A percentile compares a stretch with the other conserved stretches of the same genome.
Conservation (phyloP, 2,797 vertebrate genomes). For the Sciurus carolinensis region DNA sequence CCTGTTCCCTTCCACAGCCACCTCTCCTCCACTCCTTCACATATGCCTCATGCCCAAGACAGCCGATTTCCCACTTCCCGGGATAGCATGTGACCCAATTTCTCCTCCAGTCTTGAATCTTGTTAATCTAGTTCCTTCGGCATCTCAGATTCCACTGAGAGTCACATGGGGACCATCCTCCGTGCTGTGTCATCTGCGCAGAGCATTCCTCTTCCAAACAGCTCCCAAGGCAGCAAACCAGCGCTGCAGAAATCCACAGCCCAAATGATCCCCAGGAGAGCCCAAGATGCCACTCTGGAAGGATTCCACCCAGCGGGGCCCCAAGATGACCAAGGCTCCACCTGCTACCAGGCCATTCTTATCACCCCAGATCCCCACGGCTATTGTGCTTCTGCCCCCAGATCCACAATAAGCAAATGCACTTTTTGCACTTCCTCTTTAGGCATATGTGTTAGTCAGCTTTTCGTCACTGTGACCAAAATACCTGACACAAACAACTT, state of each 20-base stretch:
- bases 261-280: neutral
- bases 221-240: slow-evolving; percentile 51
- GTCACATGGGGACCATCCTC: slow-evolving; percentile 53
- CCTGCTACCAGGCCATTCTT: neutral
- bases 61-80: slow-evolving; percentile 24
- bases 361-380: neutral
- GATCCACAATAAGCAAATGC: neutral
- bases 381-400: neutral
- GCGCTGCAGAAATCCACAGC: neutral
- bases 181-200: neutral
- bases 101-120: slow-evolving; percentile 70
- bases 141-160: slow-evolving; percentile 8
- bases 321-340: neutral
- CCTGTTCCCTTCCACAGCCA: neutral
- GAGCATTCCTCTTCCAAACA: slow-evolving; percentile 68
- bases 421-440: neutral
- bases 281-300: neutral
- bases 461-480: no score
- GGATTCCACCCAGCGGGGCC: neutral
- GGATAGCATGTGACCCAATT: slow-evolving; percentile 35
- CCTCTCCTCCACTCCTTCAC: neutral
- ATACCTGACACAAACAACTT: no score
- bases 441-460: no score
- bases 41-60: neutral
- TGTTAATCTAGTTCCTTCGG: slow-evolving; percentile 67